These are phyloP conservation scores for Athene noctua DNA, from an alignment of 2,113 vertebrate species.

Conservation along the genomic window DNA sequence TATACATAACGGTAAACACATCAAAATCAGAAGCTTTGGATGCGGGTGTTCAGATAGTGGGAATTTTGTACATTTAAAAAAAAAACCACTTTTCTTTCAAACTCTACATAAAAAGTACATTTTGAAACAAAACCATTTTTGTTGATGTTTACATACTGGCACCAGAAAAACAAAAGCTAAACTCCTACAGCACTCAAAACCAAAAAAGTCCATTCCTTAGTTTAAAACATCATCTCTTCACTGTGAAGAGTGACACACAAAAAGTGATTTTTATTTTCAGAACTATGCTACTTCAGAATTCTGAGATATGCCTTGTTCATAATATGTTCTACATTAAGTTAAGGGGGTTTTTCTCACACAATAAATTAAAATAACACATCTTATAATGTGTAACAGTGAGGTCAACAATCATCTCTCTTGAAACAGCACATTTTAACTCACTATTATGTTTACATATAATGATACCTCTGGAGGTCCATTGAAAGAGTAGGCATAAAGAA, in stretches of 20 bases:
- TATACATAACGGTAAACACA: background rate
- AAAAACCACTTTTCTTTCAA: background rate
- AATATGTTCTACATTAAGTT: background rate
- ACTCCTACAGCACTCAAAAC: background rate
- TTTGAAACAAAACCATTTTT: background rate
- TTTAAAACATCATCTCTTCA: background rate
- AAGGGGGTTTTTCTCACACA: background rate
- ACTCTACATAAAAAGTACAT: background rate
- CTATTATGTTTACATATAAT: background rate
- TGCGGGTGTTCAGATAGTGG: background rate
- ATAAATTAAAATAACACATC: background rate
- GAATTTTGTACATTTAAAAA: background rate
- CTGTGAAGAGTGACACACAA: no score
- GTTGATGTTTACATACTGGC: background rate
- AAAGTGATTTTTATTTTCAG: background rate
- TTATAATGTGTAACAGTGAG: background rate
- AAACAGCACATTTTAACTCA: background rate
- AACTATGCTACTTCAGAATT: background rate
- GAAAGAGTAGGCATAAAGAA: conserved; percentile 95
- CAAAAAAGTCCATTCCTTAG: background rate
- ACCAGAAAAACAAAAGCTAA: background rate
- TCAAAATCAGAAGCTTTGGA: background rate
- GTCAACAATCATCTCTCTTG: background rate
- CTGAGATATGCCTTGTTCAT: background rate
- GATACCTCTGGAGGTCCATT: conserved; percentile 93